Conservation (phyloP, 2,888 invertebrate species). For the Caenorhabditis imperialis region DNA sequence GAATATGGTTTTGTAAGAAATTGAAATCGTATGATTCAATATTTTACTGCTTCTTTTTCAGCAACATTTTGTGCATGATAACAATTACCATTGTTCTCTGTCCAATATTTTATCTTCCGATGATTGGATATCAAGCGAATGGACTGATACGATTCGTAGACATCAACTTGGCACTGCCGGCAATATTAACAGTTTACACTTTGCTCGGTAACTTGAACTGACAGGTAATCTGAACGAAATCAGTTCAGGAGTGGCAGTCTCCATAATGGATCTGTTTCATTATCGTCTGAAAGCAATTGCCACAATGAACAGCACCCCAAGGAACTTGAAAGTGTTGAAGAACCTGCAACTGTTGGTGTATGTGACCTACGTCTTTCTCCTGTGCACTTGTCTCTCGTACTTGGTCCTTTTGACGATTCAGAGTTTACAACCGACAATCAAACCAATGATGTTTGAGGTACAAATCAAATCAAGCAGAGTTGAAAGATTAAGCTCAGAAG, state of each 20-base stretch:
- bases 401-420: constrained; percentile 28
- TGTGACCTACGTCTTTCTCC: constrained; percentile 10
- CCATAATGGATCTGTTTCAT: constrained; percentile 31
- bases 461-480: background rate
- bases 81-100: constrained; percentile 23
- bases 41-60: background rate
- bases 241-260: constrained; percentile 29
- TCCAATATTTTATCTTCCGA: constrained; percentile 36
- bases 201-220: constrained; percentile 22
- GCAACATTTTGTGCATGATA: constrained; percentile 27
- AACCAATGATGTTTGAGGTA: constrained; percentile 36
- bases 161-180: constrained; percentile 25
- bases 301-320: constrained; percentile 10
- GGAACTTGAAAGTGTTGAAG: constrained; percentile 3
- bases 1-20: constrained; percentile 21
- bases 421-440: constrained; percentile 32
- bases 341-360: constrained; percentile 20
- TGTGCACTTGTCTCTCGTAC: constrained; percentile 23
- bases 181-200: constrained; percentile 29
- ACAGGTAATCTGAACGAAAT: no score
- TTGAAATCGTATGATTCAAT: no score
- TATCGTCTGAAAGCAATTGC: constrained; percentile 32
- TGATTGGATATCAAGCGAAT: constrained; percentile 37
- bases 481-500: constrained; percentile 10
- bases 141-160: constrained; percentile 23